Evolutionary conservation across 2,888 invertebrate genomes (phyloP).

Genomic region (Ypsolopha sequella): DNA sequence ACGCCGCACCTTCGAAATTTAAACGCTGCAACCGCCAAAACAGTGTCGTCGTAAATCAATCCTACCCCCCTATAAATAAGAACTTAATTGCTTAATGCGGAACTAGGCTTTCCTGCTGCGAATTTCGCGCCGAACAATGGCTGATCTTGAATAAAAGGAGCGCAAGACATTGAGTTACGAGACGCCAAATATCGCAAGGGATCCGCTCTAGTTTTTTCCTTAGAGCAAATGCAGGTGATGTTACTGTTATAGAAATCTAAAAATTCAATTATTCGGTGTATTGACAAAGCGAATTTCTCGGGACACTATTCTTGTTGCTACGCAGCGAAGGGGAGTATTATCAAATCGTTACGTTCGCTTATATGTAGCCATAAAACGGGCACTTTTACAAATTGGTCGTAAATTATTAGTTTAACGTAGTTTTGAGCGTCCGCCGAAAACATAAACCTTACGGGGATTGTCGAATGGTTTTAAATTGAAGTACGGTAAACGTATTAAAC

Average conservation of each 20-base stretch:
- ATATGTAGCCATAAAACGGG: conserved; percentile 31
- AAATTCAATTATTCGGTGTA: conserved; percentile 58
- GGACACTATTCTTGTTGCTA: conserved; percentile 40
- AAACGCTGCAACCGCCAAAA: conserved; percentile 34
- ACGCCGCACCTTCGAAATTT: conserved; percentile 17
- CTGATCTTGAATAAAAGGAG: conserved; percentile 31
- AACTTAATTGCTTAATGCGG: conserved; percentile 44
- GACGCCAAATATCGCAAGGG: conserved; percentile 50
- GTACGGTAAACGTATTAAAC: not conserved
- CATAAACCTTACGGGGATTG: conserved; percentile 20
- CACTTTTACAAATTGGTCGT: conserved; percentile 59
- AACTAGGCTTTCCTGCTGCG: conserved; percentile 26
- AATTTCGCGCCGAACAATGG: conserved; percentile 36
- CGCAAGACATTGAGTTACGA: conserved; percentile 61
- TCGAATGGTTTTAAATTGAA: not conserved
- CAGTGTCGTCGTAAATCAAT: conserved; percentile 38
- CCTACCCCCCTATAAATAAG: conserved; percentile 46
- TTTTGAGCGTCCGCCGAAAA: conserved; percentile 28
- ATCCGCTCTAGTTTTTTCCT: conserved; percentile 32
- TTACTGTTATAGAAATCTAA: conserved; percentile 45
- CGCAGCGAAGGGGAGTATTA: conserved; percentile 18
- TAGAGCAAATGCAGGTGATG: conserved; percentile 55
- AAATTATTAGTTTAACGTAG: conserved; percentile 40
- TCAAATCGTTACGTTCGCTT: conserved; percentile 8
- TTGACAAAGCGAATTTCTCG: conserved; percentile 45